Evolutionary conservation across 2,113 vertebrate genomes (phyloP).

Genomic region (Pachypanchax playfairii): DNA sequence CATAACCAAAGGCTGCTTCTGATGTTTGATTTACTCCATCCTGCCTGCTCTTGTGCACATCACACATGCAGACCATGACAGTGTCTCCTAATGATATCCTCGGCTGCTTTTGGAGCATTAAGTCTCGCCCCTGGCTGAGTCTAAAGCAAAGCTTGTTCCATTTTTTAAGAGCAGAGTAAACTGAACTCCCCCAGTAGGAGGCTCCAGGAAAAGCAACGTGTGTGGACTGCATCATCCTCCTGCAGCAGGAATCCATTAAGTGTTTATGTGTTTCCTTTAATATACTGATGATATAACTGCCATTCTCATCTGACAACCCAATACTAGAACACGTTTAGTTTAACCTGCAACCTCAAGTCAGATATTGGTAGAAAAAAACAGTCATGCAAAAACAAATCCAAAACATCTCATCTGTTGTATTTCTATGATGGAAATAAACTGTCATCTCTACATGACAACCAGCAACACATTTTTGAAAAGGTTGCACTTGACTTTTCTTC

Average conservation of each 20-base stretch:
- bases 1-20: background rate
- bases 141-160: conserved; percentile 50
- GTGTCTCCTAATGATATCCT: conserved; percentile 34
- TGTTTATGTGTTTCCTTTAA: conserved; percentile 7
- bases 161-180: conserved; percentile 55
- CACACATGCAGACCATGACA: conserved; percentile 33
- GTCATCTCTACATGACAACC: too few species aligned
- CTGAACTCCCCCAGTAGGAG: conserved; percentile 27
- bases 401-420: too few species aligned
- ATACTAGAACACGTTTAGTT: too few species aligned
- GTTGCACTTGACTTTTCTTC: too few species aligned
- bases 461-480: too few species aligned
- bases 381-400: too few species aligned
- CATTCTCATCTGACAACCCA: too few species aligned
- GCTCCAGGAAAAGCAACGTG: conserved; percentile 39
- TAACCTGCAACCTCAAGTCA: too few species aligned
- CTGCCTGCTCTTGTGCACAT: conserved; percentile 18
- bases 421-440: too few species aligned
- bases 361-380: too few species aligned
- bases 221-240: conserved; percentile 46
- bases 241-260: conserved; percentile 36
- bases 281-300: background rate
- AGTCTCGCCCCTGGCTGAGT: conserved; percentile 43
- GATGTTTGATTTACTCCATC: conserved; percentile 18
- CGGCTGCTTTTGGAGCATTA: conserved; percentile 41